phyloP scores from a whole-genome alignment of 2,888 invertebrate genomes.

The Rhaphigaster nebulosa region DNA sequence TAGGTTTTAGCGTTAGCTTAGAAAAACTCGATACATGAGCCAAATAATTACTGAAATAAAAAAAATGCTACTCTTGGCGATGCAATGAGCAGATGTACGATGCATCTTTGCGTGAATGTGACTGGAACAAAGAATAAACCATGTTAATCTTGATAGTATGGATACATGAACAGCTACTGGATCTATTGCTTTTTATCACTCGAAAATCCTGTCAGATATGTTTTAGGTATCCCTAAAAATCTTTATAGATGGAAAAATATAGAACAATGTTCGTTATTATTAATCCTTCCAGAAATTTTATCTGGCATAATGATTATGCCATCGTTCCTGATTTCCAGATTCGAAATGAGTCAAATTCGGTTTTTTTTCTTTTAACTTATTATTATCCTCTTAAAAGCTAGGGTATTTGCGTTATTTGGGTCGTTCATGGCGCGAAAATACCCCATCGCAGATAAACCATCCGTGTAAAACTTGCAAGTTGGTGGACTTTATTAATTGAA shows the following conservation, averaged over 20 bases:
- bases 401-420: not conserved
- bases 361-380: not conserved
- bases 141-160: too few relatives aligned
- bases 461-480: conserved; percentile 22
- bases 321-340: not conserved
- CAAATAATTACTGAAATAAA: too few relatives aligned
- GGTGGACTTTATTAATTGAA: conserved; percentile 52
- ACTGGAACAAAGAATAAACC: too few relatives aligned
- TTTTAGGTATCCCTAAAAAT: not conserved
- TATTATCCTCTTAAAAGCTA: not conserved
- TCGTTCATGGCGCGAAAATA: conserved; percentile 11
- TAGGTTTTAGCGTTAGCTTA: not conserved
- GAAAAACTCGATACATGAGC: not conserved
- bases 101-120: too few relatives aligned
- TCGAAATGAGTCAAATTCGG: too few relatives aligned
- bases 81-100: too few relatives aligned
- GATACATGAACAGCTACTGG: not conserved
- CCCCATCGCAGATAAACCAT: conserved; percentile 3
- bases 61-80: not conserved
- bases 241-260: not conserved
- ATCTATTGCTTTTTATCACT: not conserved
- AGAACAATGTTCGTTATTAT: not conserved
- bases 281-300: not conserved
- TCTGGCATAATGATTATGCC: not conserved
- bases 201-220: not conserved